phyloP scores from a whole-genome alignment of 2,113 vertebrate species.

The Phyllostomus discolor region DNA sequence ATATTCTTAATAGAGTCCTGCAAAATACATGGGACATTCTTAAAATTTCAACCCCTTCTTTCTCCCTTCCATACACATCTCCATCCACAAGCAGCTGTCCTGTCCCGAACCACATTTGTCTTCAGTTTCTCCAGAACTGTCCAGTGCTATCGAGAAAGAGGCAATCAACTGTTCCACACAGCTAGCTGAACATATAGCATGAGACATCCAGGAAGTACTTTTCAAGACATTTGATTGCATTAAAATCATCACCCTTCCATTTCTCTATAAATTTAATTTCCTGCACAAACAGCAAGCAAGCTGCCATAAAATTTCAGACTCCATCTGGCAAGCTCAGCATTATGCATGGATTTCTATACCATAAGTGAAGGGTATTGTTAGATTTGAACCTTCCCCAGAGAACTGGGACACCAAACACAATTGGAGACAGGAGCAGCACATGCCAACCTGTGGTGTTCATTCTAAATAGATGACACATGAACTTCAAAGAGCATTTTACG shows the following conservation, averaged over 20 bases:
- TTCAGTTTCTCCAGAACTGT: not conserved
- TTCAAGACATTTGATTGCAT: conserved; percentile 42
- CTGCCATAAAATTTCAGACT: conserved; percentile 51
- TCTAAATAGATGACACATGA: conserved; percentile 58
- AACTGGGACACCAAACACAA: conserved; percentile 47
- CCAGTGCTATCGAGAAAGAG: not conserved
- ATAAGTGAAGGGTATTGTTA: conserved; percentile 56
- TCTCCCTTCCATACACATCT: not conserved
- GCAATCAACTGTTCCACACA: not conserved
- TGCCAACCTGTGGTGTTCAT: not conserved
- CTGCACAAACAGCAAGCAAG: conserved; percentile 67
- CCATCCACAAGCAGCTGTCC: not conserved
- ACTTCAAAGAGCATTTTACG: conserved; percentile 71
- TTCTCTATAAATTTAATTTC: conserved; percentile 68
- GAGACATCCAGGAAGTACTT: not conserved
- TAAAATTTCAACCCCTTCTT: not conserved
- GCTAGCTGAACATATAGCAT: not conserved
- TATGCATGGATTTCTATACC: conserved; percentile 32
- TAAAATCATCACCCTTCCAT: conserved; percentile 61
- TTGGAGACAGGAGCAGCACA: conserved; percentile 27
- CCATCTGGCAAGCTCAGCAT: conserved; percentile 44
- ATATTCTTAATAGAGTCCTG: not conserved
- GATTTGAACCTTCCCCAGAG: conserved; percentile 62
- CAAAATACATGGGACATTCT: not conserved
- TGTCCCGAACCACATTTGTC: not conserved